Evolutionary conservation across 2,113 vertebrate species (phyloP), one percentile per base, ranked within the genome.

Genomic region (Himantopus leucocephalus): DNA sequence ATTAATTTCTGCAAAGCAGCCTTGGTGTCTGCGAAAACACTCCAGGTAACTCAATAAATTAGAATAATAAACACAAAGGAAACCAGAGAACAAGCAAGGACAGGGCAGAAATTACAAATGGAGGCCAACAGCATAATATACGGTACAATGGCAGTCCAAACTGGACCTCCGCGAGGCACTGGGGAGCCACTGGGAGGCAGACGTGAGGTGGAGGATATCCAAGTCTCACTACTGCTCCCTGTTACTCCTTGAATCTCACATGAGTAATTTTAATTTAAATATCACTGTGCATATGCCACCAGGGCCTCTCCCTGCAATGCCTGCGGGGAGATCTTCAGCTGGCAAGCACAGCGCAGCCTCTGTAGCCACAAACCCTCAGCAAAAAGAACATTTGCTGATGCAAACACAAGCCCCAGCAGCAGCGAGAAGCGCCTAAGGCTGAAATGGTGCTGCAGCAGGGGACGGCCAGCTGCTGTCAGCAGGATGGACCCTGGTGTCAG

Each of bases 41-140:
- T 91, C 64, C 91, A 89, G 81, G 92, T 94, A 95, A 90, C 93
- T 91, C 95, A 77, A 90, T 96, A 96, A 93, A 96, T 96, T 94
- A 96, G 90, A 96, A 94, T 95, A 96, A 96, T 91, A 95, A 94
- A 95, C 93, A 90, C 77, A 94, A 91, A 91, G 81, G 41, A 92
- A 97, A 86, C 14, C 78, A 47, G 53, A 91, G 83, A 95, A 94
- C 80, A 90, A 83, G 52, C 85, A 96, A 97, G 90, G 94, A 84
- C 76, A 64, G 83, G 70, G 77, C 83, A 93, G 94, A 92, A 95
- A 94, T 90, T 71, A 77, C 35, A 79, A 73, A 34, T 9, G 1
- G 52, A 67, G 73, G 35, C 67, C 2, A 9, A 80, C 53, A 76
- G 29, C 39, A 30, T 71, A 94, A 86, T 68, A 32, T 37, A 64